These are phyloP conservation scores for Zoanthus sansibaricus DNA, from an alignment of 92 coral and sea anemone genomes.

Conservation along the genomic window DNA sequence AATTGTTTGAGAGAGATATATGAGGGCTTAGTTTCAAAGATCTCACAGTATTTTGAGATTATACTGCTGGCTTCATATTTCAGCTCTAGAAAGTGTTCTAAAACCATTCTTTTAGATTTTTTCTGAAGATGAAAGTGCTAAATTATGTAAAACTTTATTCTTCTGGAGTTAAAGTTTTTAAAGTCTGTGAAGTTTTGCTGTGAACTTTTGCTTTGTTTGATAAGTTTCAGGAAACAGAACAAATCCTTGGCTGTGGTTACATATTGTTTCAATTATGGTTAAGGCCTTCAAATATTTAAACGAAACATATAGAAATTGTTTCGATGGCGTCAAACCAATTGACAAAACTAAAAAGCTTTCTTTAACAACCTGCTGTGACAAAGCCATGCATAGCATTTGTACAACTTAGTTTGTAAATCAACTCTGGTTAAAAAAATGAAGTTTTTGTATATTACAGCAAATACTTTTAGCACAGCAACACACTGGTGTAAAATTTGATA, in stretches of 20 bases:
- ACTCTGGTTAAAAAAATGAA: not conserved
- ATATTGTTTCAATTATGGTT: not conserved
- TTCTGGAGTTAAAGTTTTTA: no score
- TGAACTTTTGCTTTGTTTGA: not conserved
- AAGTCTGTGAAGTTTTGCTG: no score
- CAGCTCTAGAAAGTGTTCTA: no score
- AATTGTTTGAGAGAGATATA: no score
- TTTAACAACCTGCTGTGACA: constrained; percentile 7
- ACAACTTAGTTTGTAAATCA: not conserved
- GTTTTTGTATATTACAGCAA: not conserved
- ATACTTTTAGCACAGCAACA: not conserved
- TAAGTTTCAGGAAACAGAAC: not conserved
- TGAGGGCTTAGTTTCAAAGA: no score
- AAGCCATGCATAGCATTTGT: not conserved
- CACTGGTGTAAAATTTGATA: not conserved
- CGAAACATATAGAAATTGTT: not conserved
- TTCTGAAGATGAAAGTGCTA: no score
- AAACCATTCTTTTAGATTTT: no score
- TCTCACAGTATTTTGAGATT: no score
- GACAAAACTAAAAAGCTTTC: not conserved
- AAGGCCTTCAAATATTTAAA: not conserved
- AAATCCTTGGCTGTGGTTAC: not conserved
- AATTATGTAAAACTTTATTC: no score
- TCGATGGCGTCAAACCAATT: not conserved
- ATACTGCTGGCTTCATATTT: no score